Base-by-base conservation (phyloP, 2,113 vertebrate species). In the Notechis scutatus region DNA sequence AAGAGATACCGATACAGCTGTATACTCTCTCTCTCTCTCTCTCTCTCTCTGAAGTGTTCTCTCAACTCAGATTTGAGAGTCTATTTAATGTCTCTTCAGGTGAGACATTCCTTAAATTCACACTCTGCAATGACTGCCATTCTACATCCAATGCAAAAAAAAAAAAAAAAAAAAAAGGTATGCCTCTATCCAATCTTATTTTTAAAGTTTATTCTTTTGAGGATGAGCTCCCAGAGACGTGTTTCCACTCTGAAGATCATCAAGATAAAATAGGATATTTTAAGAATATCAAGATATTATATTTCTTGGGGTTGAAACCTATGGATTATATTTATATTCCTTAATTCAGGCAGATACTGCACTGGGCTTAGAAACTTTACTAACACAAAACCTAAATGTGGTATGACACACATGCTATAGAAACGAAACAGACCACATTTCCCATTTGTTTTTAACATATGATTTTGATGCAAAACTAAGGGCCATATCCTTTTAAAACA, bases 401-500 rank as follows among this genome's bases (percentile, higher is more conserved):
- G 0, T 1, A 55, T 3, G n/a, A 8, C 39, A 86, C 92, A 47
- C 89, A 61, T 64, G 61, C 14, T 88, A 91, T 6, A 23, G 39
- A 91, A 64, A 55, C 29, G 54, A n/a, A 69, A 59, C 9, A 74
- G 23, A 89, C 61, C 92, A 47, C 39, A 85, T 11, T 57, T 2
- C 39, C 90, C 91, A 47, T 23, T 9, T 92, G 34, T 93, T 94
- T 93, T 92, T 52, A 91, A 0, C 88, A 81, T 69, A 92, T 26
- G 47, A 93, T 93, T 94, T 93, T 29, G 47, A 90, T 93, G 52
- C 26, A 94, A 91, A 94, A 93, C 50, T 94, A 91, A 91, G 94
- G 87, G 88, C 10, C 61, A 57, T 87, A 91, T 52, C 88, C 21
- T 52, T 92, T 96, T 96, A 0, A 95, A 96, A 95, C 88, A 92